Base-by-base conservation (phyloP, 2,797 vertebrate genomes). In the Eidolon dupreanum region DNA sequence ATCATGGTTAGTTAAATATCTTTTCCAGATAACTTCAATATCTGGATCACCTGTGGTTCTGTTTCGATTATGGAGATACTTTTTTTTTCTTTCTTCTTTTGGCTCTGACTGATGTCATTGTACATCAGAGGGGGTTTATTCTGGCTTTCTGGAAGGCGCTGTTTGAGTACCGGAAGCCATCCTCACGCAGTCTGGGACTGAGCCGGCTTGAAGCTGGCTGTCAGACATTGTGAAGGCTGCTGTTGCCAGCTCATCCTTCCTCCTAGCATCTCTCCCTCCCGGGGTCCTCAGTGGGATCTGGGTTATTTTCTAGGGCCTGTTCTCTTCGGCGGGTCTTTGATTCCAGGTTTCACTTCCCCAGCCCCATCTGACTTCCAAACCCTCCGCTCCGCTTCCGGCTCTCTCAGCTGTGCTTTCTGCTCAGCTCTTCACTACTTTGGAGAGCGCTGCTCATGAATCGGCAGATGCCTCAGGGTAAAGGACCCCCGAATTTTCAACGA, bases 1-100 rank as follows among this genome's bases (percentile, higher is more conserved):
- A 97, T 88, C 90, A 70, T n/a, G 53, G 77, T 90, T 95, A 68
- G 95, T 93, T 90, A 89, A 93, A 88, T 87, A 68, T 85, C 74
- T 90, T 10, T 41, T 68, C 94, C 74, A 66, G 91, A 57, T 81
- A 92, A 73, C 59, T 6, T 77, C 26, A 46, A 59, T 81, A 22
- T 61, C 83, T 84, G 89, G 91, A 74, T 94, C 89, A 89, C 89
- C 89, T 24, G 24, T 49, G 77, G 75, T 63, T 46, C 74, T 59
- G 57, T 75, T 93, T 96, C 89, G 94, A 41, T 83, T 86, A 68
- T 24, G 71, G 94, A 95, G 84, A 89, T 78, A 31, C 77, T 26
- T 28, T 17, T 22, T 46, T 82, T 82, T 22, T 46, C 63, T 22
- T 61, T 59, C 12, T 59, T 31, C 31, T 31, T 61, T 31, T 19